Evolutionary conservation across 2,888 invertebrate genomes (phyloP), one percentile per base, ranked within the genome.

Genomic region (Eupelmus urozonus): DNA sequence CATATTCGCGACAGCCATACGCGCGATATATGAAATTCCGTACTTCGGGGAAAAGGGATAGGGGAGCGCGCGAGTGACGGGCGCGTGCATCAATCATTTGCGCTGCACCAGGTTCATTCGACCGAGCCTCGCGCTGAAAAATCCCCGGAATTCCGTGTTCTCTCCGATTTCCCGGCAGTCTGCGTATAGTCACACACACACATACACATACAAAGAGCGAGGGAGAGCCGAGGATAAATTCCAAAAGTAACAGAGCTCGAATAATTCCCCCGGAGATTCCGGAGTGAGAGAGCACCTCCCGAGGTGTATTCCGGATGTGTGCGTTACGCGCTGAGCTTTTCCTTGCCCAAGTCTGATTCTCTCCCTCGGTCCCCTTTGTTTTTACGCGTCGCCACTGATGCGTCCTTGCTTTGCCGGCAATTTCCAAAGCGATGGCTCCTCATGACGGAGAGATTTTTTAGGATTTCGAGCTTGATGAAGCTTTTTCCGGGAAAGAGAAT

Each of bases 41-140:
- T 9, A 34, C 3, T 34, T 34, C 53, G 20, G 20, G 3, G 18
- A 45, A 13, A 45, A 13, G 45, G 20, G 11, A 23, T 11, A 29
- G n/a, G 23, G 18, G 29, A 34, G 7, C 51, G 18, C 53, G 9
- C 51, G 18, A 34, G 9, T 5, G 42, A 18, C 40, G 23, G 34
- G 18, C 34, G 49, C 1, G 51, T 18, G 55, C 72, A 73, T 73
- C 55, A 73, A 73, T 73, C 72, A 73, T 63, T 42, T 40, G 27
- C 18, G 20, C 20, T 53, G n/a, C 53, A 5, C 4, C 5, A 40
- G 25, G 40, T 63, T 72, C 42, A 51, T 53, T 53, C 63, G 13
- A 63, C 65, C 73, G 63, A 7, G 0, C 16, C 18, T n/a, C n/a
- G 40, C 20, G n/a, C 18, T 20, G 13, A 49, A 49, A 59, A 70